phyloP scores from a whole-genome alignment of 1,140 invertebrate genomes.

The Tetranychus cinnabarinus region DNA sequence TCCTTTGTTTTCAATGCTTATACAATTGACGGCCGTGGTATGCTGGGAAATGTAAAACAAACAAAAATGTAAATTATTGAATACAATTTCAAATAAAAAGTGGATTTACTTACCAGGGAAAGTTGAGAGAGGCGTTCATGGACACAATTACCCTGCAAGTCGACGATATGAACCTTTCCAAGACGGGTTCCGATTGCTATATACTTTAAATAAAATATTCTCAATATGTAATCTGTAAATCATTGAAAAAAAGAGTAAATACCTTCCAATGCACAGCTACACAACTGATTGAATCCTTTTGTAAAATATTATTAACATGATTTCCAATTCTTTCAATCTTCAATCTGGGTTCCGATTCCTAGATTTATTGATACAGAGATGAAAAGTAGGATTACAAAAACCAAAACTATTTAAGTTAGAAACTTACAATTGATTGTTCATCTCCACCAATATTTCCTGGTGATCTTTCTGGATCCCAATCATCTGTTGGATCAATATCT shows the following conservation, averaged over 20 bases:
- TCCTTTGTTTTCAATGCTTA: constrained; percentile 73
- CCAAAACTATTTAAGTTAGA: too few species aligned
- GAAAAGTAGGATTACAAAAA: too few species aligned
- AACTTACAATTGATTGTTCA: too few species aligned
- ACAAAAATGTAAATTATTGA: background rate
- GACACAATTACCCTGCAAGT: constrained; percentile 71
- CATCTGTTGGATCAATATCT: too few species aligned
- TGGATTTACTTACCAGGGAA: constrained; percentile 23
- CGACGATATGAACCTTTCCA: constrained; percentile 66
- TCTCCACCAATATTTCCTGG: too few species aligned
- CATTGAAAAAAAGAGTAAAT: background rate
- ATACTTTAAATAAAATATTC: constrained; percentile 32
- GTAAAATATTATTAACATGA: constrained; percentile 57
- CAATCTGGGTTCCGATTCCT: constrained; percentile 67
- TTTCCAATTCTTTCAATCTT: constrained; percentile 72
- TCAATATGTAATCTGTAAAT: too few species aligned
- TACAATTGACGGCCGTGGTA: constrained; percentile 68
- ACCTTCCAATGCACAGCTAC: constrained; percentile 77
- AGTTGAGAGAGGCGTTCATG: constrained; percentile 33
- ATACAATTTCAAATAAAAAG: background rate
- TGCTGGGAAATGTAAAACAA: constrained; percentile 28
- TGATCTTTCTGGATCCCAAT: too few species aligned
- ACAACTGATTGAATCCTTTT: constrained; percentile 68
- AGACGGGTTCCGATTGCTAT: constrained; percentile 71
- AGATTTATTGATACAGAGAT: background rate